Conservation (phyloP, 2,797 vertebrate genomes). For the Oryzias sinensis region DNA sequence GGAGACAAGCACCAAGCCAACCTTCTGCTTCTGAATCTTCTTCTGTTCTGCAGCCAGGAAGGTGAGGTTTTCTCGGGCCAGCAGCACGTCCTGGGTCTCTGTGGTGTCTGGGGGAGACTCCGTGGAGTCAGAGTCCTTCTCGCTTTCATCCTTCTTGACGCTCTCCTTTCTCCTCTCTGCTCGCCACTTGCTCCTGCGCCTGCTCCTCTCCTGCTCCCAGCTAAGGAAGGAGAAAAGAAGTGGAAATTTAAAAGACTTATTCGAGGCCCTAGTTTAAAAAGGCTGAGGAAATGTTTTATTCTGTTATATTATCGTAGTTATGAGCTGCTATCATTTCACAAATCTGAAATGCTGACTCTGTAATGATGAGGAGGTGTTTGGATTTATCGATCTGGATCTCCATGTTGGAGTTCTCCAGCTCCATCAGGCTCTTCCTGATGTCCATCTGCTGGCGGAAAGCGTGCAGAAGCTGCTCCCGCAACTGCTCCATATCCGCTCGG, state of each 20-base stretch:
- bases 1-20: constrained; percentile 27
- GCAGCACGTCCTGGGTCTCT: constrained; percentile 79
- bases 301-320: not conserved
- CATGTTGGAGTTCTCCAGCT: constrained; percentile 84
- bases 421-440: constrained; percentile 82
- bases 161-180: constrained; percentile 83
- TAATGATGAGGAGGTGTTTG: constrained; percentile 83
- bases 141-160: constrained; percentile 80
- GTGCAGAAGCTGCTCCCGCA: constrained; percentile 82
- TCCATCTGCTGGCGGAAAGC: constrained; percentile 88
- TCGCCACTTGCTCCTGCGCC: constrained; percentile 77
- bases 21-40: constrained; percentile 84
- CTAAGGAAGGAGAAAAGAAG: constrained; percentile 50
- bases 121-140: constrained; percentile 83
- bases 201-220: constrained; percentile 86
- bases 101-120: constrained; percentile 80
- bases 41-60: constrained; percentile 83
- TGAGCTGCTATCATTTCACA: not conserved
- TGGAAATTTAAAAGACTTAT: too few relatives aligned
- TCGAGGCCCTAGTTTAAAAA: too few relatives aligned
- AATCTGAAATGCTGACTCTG: constrained; percentile 72
- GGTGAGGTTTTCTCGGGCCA: constrained; percentile 80
- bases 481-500: constrained; percentile 77
- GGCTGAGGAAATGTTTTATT: too few relatives aligned
- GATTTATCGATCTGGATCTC: constrained; percentile 87